These are phyloP conservation scores for Eulemur rubriventer DNA, from an alignment of 2,797 vertebrate genomes.

Conservation along the genomic window DNA sequence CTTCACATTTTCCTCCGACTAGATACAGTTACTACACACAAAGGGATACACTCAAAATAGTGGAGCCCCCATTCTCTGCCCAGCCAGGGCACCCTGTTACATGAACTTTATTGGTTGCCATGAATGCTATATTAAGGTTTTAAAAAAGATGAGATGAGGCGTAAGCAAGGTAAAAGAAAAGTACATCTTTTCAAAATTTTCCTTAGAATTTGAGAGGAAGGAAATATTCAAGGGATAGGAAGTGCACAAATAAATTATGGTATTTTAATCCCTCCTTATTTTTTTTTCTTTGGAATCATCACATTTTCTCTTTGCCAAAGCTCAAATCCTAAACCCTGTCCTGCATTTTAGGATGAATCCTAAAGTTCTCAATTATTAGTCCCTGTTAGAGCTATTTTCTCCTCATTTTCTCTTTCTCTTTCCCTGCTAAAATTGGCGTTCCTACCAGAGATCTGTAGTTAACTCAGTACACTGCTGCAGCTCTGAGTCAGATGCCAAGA, in stretches of 20 bases:
- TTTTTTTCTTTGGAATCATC: not conserved
- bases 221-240: not conserved
- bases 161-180: not conserved
- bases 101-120: not conserved
- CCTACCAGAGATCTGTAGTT: not conserved
- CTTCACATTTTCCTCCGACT: not conserved
- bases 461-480: not conserved
- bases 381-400: conserved; percentile 27
- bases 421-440: conserved; percentile 33
- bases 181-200: not conserved
- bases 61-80: not conserved
- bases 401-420: conserved; percentile 17
- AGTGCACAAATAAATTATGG: not conserved
- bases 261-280: not conserved
- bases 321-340: not conserved
- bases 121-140: not conserved
- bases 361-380: conserved; percentile 33
- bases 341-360: conserved; percentile 4
- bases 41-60: not conserved
- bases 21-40: too few relatives aligned
- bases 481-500: conserved; percentile 38
- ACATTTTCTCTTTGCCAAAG: not conserved
- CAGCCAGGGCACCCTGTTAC: not conserved
- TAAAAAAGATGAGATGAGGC: not conserved
- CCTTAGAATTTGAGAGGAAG: not conserved